phyloP scores from a whole-genome alignment of 2,888 invertebrate species.

The Tetramorium bicarinatum region DNA sequence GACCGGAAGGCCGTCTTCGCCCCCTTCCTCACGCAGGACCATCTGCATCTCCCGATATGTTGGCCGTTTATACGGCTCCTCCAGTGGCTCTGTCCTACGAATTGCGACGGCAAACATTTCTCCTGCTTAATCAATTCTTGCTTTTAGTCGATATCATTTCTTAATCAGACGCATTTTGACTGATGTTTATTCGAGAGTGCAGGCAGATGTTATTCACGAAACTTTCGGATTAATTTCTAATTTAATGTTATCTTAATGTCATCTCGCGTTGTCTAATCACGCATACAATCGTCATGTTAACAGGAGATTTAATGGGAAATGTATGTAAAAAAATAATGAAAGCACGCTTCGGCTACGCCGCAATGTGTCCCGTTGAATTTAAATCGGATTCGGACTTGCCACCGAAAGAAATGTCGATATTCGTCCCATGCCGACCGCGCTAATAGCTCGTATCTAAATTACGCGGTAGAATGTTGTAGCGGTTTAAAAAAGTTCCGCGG shows the following conservation, averaged over 20 bases:
- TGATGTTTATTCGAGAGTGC: conserved; percentile 6
- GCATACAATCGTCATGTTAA: conserved; percentile 20
- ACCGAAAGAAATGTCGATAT: conserved; percentile 73
- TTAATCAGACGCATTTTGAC: background rate
- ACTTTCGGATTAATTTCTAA: conserved; percentile 23
- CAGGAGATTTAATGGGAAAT: conserved; percentile 37
- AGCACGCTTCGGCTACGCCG: background rate
- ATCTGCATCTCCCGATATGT: conserved; percentile 90
- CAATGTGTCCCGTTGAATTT: conserved; percentile 23
- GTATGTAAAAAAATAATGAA: conserved; percentile 24
- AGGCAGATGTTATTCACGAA: background rate
- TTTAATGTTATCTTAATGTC: no score
- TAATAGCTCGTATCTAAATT: conserved; percentile 59
- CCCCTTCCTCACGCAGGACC: conserved; percentile 88
- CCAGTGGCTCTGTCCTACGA: conserved; percentile 79
- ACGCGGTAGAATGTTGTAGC: conserved; percentile 59
- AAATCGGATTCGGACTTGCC: conserved; percentile 61
- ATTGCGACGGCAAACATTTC: conserved; percentile 51
- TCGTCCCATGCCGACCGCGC: conserved; percentile 68
- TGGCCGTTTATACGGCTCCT: conserved; percentile 87
- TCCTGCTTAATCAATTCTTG: conserved; percentile 7
- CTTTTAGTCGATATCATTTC: background rate
- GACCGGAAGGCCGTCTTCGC: conserved; percentile 87
- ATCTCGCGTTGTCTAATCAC: background rate
- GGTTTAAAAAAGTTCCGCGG: conserved; percentile 30